Evolutionary conservation across 2,113 vertebrate genomes (phyloP), one percentile per base, ranked within the genome.

Genomic region (Empidonax alnorum): DNA sequence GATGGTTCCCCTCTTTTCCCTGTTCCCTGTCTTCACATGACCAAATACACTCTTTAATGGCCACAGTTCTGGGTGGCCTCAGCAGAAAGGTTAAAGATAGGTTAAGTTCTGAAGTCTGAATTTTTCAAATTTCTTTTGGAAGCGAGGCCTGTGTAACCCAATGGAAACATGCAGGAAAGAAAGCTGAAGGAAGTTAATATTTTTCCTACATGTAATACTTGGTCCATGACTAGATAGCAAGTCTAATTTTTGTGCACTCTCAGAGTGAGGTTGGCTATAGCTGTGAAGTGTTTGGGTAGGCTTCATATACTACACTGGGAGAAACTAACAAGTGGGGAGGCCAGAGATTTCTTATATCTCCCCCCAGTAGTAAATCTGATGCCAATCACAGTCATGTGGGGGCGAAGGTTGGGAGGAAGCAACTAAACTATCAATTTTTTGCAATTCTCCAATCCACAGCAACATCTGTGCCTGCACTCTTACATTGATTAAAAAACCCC

Each of bases 401-500:
- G 20, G 14, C 19, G 77, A 80, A 12, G 17, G 6, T 6, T 20
- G 18, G 15, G 37, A 77, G 6, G 31, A 90, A 53, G 20, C 17
- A 80, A 47, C 10, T 71, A 20, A 82, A 72, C 67, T 46, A 52
- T 3, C 5, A 31, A 1, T 67, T 55, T 79, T 27, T 87, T 85
- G 25, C 27, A 50, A 5, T 78, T 85, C 12, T 20, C 20, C 17
- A 62, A 9, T 75, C 25, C 10, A 42, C 13, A 33, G 39, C 35
- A 67, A 10, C 8, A 28, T 50, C 12, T 67, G 52, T 79, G 23
- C 18, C 24, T 59, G 6, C 12, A 62, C 12, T 22, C 30, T 65
- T 55, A 15, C 1, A 10, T 41, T 74, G 71, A 41, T 74, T 31
- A 5, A 62, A 75, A 31, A 35, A 8, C 0, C 1, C 6, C 0